Conservation (phyloP, 53 echinoderm and acorn worm genomes). For the Echinometra lucunter region DNA sequence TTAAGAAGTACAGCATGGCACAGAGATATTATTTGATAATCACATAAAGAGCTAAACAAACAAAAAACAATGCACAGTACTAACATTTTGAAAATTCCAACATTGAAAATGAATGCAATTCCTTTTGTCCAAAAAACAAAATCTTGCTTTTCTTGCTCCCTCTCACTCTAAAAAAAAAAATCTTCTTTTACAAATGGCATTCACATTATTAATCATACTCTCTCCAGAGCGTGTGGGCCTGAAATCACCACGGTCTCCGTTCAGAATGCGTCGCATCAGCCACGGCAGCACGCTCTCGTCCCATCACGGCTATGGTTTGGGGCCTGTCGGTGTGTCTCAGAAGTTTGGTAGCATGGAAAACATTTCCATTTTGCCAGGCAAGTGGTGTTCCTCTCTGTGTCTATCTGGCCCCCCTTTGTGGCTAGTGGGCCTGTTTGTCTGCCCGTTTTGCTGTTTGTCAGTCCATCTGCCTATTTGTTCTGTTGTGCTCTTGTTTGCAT, state of each 20-base stretch:
- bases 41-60: too few relatives aligned
- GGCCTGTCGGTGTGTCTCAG: conserved; percentile 88
- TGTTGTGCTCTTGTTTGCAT: conserved; percentile 20
- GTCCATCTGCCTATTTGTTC: background rate
- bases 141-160: background rate
- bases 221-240: conserved; percentile 71
- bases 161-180: background rate
- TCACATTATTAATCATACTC: background rate
- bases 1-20: too few relatives aligned
- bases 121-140: background rate
- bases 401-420: background rate
- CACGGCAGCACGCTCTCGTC: conserved; percentile 93
- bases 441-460: background rate
- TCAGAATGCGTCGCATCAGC: conserved; percentile 89
- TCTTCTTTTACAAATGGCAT: background rate
- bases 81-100: background rate
- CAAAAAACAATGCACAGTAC: too few relatives aligned
- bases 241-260: conserved; percentile 83
- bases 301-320: conserved; percentile 55
- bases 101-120: background rate
- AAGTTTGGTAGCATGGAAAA: conserved; percentile 97
- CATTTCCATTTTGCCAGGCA: conserved; percentile 94
- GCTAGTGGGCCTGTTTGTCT: background rate
- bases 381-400: conserved; percentile 57
- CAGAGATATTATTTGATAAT: too few relatives aligned